These are phyloP conservation scores for Steinernema scapterisci DNA, from an alignment of 2,888 invertebrate genomes.

Conservation along the genomic window DNA sequence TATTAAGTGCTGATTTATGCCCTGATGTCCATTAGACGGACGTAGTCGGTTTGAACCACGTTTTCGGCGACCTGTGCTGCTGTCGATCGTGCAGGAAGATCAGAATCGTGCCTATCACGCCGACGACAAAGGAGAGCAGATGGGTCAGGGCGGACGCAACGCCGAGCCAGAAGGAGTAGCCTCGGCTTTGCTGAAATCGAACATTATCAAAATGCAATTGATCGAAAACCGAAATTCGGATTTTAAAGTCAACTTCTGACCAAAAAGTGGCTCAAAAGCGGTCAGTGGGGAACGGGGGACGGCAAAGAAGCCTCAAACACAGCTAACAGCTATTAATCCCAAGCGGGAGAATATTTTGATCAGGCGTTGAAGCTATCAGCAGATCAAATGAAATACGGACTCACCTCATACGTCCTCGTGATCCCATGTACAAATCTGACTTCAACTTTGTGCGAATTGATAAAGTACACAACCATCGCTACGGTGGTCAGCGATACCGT, in stretches of 20 bases:
- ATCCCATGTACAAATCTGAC: slow-evolving; percentile 46
- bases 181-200: slow-evolving; percentile 43
- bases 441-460: slow-evolving; percentile 44
- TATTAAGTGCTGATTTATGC: slow-evolving; percentile 17
- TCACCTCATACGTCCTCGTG: slow-evolving; percentile 45
- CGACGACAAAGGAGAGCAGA: slow-evolving; percentile 42
- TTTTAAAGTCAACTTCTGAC: too few relatives aligned
- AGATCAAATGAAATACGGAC: too few relatives aligned
- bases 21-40: slow-evolving; percentile 19
- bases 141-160: slow-evolving; percentile 35
- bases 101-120: slow-evolving; percentile 40
- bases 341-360: slow-evolving; percentile 9
- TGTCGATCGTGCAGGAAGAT: slow-evolving; percentile 44
- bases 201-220: not conserved
- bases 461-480: slow-evolving; percentile 41
- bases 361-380: too few relatives aligned
- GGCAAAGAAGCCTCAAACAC: too few relatives aligned
- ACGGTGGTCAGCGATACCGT: slow-evolving; percentile 31
- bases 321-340: not conserved
- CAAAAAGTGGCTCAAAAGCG: too few relatives aligned
- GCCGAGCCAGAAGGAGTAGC: slow-evolving; percentile 48
- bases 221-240: too few relatives aligned
- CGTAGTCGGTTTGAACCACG: slow-evolving; percentile 23
- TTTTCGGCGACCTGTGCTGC: slow-evolving; percentile 36
- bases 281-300: too few relatives aligned